phyloP scores from a whole-genome alignment of 2,797 vertebrate genomes.

The Bucorvus abyssinicus region DNA sequence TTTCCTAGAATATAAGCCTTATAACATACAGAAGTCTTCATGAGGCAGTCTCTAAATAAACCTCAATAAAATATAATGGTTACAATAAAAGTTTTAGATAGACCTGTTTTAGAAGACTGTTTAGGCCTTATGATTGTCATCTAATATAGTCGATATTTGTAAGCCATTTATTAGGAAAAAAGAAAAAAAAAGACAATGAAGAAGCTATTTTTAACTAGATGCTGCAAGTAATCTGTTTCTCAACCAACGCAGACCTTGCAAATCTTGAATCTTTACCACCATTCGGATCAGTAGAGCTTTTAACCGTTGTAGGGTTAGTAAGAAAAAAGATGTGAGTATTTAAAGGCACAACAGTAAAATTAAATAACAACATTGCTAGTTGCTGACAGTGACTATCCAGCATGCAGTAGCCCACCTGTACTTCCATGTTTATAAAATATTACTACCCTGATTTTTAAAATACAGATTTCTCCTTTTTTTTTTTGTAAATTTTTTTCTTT shows the following conservation, averaged over 20 bases:
- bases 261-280: neutral
- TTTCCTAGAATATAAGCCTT: neutral
- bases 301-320: neutral
- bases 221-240: neutral
- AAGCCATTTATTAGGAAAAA: neutral
- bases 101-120: neutral
- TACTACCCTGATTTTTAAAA: neutral
- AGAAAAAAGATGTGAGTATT: neutral
- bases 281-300: neutral
- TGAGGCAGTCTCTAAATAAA: neutral
- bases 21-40: neutral
- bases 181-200: neutral
- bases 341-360: neutral
- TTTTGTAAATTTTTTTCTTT: conserved; percentile 7
- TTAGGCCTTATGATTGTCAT: neutral
- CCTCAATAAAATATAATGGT: neutral
- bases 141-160: neutral
- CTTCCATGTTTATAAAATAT: conserved; percentile 7
- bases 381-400: neutral
- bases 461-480: neutral
- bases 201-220: neutral
- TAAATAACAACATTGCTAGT: neutral
- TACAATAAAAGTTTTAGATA: neutral
- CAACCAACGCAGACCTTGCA: neutral
- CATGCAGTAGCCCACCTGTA: neutral